Percentiles rank a stretch among this genome's conserved stretches.
Conservation (phyloP, 2,797 vertebrate species). For the Lacerta viridis region DNA sequence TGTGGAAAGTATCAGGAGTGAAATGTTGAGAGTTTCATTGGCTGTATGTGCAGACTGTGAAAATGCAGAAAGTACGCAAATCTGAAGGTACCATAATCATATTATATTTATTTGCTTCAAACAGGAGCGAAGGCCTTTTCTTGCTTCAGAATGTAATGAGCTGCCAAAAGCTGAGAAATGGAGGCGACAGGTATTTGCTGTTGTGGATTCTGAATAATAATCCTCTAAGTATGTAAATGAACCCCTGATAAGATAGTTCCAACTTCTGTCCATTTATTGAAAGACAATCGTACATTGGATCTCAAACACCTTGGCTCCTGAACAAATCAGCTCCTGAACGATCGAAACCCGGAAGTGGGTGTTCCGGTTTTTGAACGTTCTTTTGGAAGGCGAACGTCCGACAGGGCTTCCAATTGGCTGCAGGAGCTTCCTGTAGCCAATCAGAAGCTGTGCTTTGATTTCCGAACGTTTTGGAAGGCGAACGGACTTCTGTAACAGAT, state of each 20-base stretch:
- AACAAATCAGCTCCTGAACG: too few species aligned
- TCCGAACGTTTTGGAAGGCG: too few species aligned
- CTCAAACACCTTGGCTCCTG: too few species aligned
- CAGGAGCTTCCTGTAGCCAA: too few species aligned
- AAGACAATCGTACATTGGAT: too few species aligned
- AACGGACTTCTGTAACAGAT: too few species aligned
- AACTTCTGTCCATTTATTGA: neutral
- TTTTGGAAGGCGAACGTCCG: too few species aligned
- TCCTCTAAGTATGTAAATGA: neutral
- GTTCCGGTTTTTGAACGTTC: too few species aligned
- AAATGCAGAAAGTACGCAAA: neutral
- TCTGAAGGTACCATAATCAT: neutral
- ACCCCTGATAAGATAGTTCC: neutral
- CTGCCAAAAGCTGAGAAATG: conserved; percentile 97
- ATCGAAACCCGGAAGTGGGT: too few species aligned
- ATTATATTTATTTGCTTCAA: conserved; percentile 31
- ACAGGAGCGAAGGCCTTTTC: conserved; percentile 93
- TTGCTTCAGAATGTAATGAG: conserved; percentile 94
- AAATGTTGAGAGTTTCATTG: neutral
- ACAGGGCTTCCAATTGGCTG: too few species aligned
- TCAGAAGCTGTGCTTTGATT: too few species aligned
- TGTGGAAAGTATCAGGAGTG: neutral
- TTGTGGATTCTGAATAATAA: neutral
- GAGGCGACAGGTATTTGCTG: conserved; percentile 88
- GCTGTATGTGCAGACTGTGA: neutral